A percentile compares a stretch with the other conserved stretches of the same genome.
Conservation (phyloP, 2,113 vertebrate species). For the Psittacula cyanocephala region DNA sequence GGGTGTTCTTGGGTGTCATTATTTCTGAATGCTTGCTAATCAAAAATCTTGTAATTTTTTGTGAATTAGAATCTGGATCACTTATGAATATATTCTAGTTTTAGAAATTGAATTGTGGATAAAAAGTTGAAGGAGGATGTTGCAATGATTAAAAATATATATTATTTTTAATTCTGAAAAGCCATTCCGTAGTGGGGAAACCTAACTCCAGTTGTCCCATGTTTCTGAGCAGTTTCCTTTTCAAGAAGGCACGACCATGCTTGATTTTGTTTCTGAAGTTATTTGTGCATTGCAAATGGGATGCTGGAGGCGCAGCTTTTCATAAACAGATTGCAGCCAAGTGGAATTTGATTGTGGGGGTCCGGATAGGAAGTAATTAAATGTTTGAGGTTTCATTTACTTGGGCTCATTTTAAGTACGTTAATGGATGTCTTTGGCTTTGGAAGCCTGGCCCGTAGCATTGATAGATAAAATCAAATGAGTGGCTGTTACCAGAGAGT, state of each 20-base stretch:
- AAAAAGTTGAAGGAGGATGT: not conserved
- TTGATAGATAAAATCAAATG: not conserved
- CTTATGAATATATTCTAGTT: not conserved
- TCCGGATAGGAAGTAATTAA: not conserved
- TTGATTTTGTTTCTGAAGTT: not conserved
- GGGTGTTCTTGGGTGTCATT: not conserved
- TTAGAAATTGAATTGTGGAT: not conserved
- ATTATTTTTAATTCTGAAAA: not conserved
- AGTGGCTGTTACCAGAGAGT: not conserved
- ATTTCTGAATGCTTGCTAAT: not conserved
- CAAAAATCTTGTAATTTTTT: not conserved
- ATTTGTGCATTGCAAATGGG: not conserved
- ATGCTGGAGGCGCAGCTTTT: not conserved
- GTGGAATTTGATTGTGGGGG: not conserved
- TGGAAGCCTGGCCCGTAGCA: not conserved
- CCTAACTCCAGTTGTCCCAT: not conserved
- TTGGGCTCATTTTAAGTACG: not conserved
- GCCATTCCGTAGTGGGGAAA: fast-evolving
- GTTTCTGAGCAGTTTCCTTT: not conserved
- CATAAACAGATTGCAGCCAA: not conserved
- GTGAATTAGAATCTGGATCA: not conserved
- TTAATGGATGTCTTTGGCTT: not conserved
- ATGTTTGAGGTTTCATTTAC: not conserved
- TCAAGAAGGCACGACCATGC: not conserved
- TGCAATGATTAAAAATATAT: not conserved